Evolutionary conservation across 2,797 vertebrate species (phyloP).

Genomic region (Aeoliscus strigatus): DNA sequence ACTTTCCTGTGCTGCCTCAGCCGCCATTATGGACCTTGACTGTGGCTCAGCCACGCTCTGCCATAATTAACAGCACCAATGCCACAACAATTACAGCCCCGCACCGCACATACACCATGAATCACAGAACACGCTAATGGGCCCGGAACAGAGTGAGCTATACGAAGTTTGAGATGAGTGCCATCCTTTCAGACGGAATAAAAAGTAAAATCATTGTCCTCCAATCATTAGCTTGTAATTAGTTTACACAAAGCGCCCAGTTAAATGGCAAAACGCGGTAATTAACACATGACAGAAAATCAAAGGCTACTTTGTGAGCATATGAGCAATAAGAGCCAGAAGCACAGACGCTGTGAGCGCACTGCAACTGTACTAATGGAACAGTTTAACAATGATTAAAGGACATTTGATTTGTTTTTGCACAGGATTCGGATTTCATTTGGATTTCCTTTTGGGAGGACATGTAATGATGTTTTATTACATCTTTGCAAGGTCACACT

Average conservation of each 20-base stretch:
- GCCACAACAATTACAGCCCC: constrained; percentile 95
- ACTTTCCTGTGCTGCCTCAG: constrained; percentile 86
- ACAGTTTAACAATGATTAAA: constrained; percentile 78
- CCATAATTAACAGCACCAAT: constrained; percentile 98
- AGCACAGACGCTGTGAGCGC: constrained; percentile 84
- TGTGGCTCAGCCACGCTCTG: constrained; percentile 96
- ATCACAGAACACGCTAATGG: constrained; percentile 92
- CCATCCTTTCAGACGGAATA: constrained; percentile 84
- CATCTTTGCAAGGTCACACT: too few relatives aligned
- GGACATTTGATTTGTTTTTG: constrained; percentile 43
- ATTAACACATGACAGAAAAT: constrained; percentile 99
- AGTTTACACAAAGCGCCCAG: constrained; percentile 97
- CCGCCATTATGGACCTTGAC: constrained; percentile 98
- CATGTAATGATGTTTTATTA: too few relatives aligned
- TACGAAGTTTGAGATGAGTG: constrained; percentile 84
- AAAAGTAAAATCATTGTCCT: constrained; percentile 90
- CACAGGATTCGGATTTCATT: constrained; percentile 30
- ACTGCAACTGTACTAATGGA: constrained; percentile 88
- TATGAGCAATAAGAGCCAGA: constrained; percentile 92
- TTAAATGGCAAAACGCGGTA: constrained; percentile 97
- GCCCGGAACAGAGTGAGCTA: constrained; percentile 84
- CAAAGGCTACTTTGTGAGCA: constrained; percentile 97
- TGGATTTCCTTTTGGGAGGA: constrained; percentile 22
- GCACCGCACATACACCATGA: constrained; percentile 82
- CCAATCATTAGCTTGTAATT: constrained; percentile 99